Evolutionary conservation across 2,888 invertebrate genomes (phyloP).

Genomic region (Parelbella ahira): DNA sequence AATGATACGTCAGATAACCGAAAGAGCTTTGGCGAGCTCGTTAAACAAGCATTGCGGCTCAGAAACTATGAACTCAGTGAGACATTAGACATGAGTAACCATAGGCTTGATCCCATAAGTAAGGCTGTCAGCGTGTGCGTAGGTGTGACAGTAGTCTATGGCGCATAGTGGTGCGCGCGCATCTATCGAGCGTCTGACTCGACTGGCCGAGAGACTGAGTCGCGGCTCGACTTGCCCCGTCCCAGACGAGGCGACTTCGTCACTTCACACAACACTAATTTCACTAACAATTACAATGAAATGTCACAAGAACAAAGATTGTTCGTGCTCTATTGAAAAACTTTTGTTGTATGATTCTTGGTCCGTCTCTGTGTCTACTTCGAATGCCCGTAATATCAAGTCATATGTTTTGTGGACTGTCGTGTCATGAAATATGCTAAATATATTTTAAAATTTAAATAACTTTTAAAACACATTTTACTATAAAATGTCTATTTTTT

Average conservation of each 20-base stretch:
- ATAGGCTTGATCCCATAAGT: slow-evolving; percentile 29
- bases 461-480: no score
- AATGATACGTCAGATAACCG: slow-evolving; percentile 1
- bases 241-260: slow-evolving; percentile 19
- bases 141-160: slow-evolving; percentile 33
- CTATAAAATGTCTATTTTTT: no score
- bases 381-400: no score
- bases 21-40: slow-evolving; percentile 18
- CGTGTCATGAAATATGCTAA: no score
- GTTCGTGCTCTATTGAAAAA: slow-evolving; percentile 13
- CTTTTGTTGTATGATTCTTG: slow-evolving; percentile 8
- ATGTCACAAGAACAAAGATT: slow-evolving; percentile 16
- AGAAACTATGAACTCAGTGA: slow-evolving; percentile 17
- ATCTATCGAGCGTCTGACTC: slow-evolving; percentile 54
- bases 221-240: slow-evolving; percentile 11
- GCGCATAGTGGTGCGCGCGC: slow-evolving; percentile 58
- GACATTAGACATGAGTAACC: slow-evolving; percentile 18
- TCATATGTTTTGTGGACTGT: no score
- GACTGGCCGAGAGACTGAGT: slow-evolving; percentile 30
- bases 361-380: no score
- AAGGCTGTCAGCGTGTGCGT: slow-evolving; percentile 33
- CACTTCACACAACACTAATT: slow-evolving; percentile 17
- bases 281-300: slow-evolving; percentile 11
- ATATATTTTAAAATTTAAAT: no score
- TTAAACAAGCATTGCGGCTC: slow-evolving; percentile 15